Evolutionary conservation across 2,113 vertebrate genomes (phyloP).

Genomic region (Morone chrysops): DNA sequence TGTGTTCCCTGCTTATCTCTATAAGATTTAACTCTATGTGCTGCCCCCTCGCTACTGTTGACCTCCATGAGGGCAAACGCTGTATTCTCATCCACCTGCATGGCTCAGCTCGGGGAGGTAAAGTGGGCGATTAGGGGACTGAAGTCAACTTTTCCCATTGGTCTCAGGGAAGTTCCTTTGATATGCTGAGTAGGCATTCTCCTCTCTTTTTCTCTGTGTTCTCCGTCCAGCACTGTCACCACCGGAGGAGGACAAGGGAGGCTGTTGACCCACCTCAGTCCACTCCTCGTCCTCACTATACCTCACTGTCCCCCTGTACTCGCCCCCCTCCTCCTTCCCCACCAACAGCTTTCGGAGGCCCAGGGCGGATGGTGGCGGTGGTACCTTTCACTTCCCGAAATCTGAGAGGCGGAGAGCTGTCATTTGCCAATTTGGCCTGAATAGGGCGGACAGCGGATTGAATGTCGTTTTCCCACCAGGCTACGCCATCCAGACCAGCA

Average conservation of each 20-base stretch:
- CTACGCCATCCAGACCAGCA: slow-evolving; percentile 85
- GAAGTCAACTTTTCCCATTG: slow-evolving; percentile 72
- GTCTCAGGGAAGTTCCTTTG: slow-evolving; percentile 70
- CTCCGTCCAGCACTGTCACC: slow-evolving; percentile 60
- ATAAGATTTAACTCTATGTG: slow-evolving; percentile 2
- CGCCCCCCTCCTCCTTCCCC: slow-evolving; percentile 35
- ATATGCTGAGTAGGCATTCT: slow-evolving; percentile 76
- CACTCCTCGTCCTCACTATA: slow-evolving; percentile 59
- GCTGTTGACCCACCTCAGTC: slow-evolving; percentile 76
- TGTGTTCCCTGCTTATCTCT: slow-evolving; percentile 5
- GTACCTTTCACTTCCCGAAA: slow-evolving; percentile 84
- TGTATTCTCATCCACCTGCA: slow-evolving; percentile 42
- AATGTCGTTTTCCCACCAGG: slow-evolving; percentile 94
- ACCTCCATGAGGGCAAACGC: slow-evolving; percentile 50
- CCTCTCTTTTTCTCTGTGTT: slow-evolving; percentile 61
- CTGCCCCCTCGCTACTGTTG: slow-evolving; percentile 41
- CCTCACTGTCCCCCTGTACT: slow-evolving; percentile 32
- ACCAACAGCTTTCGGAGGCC: slow-evolving; percentile 49
- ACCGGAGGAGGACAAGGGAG: slow-evolving; percentile 68
- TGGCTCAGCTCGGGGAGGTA: slow-evolving; percentile 35
- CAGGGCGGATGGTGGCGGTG: slow-evolving; percentile 53
- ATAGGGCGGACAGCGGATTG: slow-evolving; percentile 87
- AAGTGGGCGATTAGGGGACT: slow-evolving; percentile 69
- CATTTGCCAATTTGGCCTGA: slow-evolving; percentile 91
- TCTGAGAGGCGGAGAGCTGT: slow-evolving; percentile 88